Conservation (phyloP, 92 coral and sea anemone genomes). For the Porites rus region DNA sequence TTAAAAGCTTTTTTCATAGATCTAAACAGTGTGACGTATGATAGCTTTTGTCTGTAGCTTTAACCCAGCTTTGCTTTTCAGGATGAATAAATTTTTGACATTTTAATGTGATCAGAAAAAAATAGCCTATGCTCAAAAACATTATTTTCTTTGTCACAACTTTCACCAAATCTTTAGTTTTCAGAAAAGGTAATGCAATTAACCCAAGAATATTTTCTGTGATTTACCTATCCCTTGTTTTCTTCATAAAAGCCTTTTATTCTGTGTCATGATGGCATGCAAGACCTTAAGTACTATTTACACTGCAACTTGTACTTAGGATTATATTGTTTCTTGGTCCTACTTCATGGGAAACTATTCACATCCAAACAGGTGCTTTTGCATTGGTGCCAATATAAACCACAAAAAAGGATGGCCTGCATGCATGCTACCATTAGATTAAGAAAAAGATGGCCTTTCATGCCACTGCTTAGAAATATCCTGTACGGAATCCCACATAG, state of each 20-base stretch:
- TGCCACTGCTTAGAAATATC: background rate
- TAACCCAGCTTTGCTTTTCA: too few relatives aligned
- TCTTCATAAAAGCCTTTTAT: background rate
- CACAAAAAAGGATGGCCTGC: background rate
- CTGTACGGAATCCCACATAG: background rate
- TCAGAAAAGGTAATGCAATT: background rate
- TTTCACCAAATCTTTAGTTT: background rate
- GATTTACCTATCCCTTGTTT: background rate
- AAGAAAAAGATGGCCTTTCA: background rate
- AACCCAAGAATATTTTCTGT: background rate
- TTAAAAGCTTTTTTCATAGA: background rate
- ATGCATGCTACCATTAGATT: background rate
- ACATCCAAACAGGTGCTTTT: background rate
- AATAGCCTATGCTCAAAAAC: background rate
- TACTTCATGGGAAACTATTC: background rate
- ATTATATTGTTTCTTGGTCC: background rate
- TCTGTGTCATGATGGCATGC: background rate
- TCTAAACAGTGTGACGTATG: background rate
- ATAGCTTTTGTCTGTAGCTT: background rate
- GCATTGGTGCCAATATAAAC: background rate
- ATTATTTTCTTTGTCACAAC: background rate
- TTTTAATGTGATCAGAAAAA: background rate
- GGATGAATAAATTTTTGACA: too few relatives aligned
- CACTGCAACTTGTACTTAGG: background rate
- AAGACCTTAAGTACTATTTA: background rate